Conservation (phyloP, 2,797 vertebrate genomes). For the Chloroceryle inda region DNA sequence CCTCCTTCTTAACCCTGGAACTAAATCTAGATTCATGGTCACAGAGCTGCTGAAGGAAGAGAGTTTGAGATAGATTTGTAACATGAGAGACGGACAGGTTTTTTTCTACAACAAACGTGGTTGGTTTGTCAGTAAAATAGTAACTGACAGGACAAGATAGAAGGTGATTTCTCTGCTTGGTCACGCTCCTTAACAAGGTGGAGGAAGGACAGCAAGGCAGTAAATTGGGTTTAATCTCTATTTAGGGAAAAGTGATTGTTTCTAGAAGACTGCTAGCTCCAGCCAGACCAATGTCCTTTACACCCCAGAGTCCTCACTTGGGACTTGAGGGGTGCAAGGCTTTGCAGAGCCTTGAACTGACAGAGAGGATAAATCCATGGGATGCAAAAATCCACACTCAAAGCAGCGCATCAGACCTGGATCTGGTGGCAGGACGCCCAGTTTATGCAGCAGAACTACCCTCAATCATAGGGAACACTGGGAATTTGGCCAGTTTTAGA, state of each 20-base stretch:
- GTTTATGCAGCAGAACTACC: conserved; percentile 53
- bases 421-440: conserved; percentile 46
- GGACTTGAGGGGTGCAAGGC: not conserved
- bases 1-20: conserved; percentile 36
- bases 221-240: not conserved
- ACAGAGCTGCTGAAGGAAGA: not conserved
- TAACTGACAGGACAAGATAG: not conserved
- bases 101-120: not conserved
- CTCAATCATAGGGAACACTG: conserved; percentile 53
- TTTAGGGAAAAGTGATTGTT: not conserved
- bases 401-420: not conserved
- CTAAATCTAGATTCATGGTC: not conserved
- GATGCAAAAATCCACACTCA: not conserved
- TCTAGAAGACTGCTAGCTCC: not conserved
- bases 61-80: not conserved
- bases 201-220: not conserved
- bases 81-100: not conserved
- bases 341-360: not conserved
- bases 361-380: not conserved
- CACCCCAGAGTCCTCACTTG: not conserved
- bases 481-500: conserved; percentile 58
- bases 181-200: not conserved
- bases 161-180: not conserved
- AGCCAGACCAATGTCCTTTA: not conserved
- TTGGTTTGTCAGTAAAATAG: not conserved